phyloP scores from a whole-genome alignment of 2,888 invertebrate species.

The Rapana venosa region DNA sequence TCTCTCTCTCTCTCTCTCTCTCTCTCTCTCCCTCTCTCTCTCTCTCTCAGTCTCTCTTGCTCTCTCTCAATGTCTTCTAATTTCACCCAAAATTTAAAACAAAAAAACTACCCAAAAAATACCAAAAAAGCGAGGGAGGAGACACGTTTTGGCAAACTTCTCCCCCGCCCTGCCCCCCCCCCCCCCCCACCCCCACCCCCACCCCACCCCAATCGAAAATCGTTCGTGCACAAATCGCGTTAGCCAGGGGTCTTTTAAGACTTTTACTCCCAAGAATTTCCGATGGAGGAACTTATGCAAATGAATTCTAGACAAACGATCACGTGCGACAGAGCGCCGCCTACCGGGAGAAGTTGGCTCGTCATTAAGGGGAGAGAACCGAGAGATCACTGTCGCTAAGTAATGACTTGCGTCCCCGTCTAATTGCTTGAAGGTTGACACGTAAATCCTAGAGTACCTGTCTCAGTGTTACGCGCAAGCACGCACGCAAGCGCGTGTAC shows the following conservation, averaged over 20 bases:
- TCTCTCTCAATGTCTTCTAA: no score
- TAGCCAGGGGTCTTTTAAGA: not conserved
- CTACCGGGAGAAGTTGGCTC: not conserved
- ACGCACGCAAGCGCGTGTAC: no score
- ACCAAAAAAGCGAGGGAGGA: not conserved
- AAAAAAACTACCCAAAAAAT: not conserved
- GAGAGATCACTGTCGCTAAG: not conserved
- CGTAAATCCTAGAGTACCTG: no score
- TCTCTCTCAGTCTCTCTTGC: no score
- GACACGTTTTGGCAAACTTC: not conserved
- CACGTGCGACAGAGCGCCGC: not conserved
- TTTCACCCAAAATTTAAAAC: no score
- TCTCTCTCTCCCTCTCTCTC: no score
- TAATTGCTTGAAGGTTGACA: not conserved
- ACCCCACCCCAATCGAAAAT: not conserved
- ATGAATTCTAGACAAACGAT: not conserved
- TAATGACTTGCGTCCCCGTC: not conserved
- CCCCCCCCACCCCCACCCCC: no score
- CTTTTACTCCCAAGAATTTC: not conserved
- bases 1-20: no score
- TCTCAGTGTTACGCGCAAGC: no score
- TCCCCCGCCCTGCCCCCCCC: no score
- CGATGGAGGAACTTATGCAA: not conserved
- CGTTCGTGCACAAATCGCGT: not conserved
- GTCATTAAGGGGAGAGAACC: not conserved